Percentiles rank a stretch among this genome's conserved stretches.
phyloP scores from a whole-genome alignment of 2,113 vertebrate genomes.

The Cololabis saira region DNA sequence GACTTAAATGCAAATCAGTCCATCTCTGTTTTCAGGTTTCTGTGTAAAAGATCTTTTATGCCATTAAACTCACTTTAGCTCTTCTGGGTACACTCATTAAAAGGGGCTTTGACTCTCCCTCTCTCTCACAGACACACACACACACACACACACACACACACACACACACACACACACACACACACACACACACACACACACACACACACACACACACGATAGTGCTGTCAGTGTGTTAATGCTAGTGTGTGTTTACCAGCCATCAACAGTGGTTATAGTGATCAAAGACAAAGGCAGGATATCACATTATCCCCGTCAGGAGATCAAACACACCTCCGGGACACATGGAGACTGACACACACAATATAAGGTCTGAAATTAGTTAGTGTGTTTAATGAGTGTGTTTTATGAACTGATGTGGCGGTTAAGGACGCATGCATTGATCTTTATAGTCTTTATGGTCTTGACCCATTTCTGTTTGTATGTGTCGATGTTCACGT shows the following conservation, averaged over 20 bases:
- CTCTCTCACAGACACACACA: no score
- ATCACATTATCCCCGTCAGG: conserved; percentile 67
- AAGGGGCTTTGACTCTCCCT: background rate
- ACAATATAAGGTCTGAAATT: background rate
- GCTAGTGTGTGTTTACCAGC: conserved; percentile 53
- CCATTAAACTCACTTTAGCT: conserved; percentile 20
- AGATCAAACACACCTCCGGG: conserved; percentile 68
- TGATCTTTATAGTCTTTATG: conserved; percentile 36
- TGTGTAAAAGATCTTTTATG: conserved; percentile 20
- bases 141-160: conserved; percentile 4
- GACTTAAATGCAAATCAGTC: background rate
- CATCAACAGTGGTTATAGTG: conserved; percentile 58
- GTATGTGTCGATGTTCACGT: background rate
- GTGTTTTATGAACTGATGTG: conserved; percentile 45
- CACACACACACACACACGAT: conserved; percentile 10
- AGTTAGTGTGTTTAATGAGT: conserved; percentile 32
- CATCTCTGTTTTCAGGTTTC: background rate
- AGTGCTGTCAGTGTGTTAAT: conserved; percentile 38
- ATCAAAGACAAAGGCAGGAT: conserved; percentile 68
- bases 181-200: background rate
- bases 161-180: no score
- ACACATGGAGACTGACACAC: conserved; percentile 28
- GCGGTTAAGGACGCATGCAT: conserved; percentile 40
- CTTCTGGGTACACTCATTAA: conserved; percentile 31
- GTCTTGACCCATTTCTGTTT: background rate